A percentile compares a stretch with the other conserved stretches of the same genome.
These are phyloP conservation scores for Hirundichthys speculiger DNA, from an alignment of 2,113 vertebrate genomes.

Conservation along the genomic window DNA sequence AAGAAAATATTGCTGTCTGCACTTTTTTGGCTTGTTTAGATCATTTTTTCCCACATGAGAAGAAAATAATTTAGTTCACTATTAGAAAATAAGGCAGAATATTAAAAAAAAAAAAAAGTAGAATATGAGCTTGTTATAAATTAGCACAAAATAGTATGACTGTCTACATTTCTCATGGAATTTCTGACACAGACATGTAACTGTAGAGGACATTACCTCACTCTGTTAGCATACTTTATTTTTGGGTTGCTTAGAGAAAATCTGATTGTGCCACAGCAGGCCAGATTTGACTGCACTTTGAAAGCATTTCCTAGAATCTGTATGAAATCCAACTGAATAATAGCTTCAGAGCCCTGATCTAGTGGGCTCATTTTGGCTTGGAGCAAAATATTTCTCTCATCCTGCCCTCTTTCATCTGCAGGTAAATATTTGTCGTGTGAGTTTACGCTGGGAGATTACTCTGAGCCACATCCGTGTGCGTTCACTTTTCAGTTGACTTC, in stretches of 20 bases:
- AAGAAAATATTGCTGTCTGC: too few relatives aligned
- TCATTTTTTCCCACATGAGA: background rate
- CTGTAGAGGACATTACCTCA: background rate
- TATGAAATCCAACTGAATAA: conserved; percentile 14
- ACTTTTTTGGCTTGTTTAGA: background rate
- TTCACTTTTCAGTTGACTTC: conserved; percentile 45
- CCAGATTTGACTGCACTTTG: conserved; percentile 13
- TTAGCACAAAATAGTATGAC: too few relatives aligned
- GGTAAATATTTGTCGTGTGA: conserved; percentile 50
- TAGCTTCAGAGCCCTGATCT: conserved; percentile 33
- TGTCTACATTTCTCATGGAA: background rate
- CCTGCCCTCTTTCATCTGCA: conserved; percentile 47
- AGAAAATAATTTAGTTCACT: background rate
- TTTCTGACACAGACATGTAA: conserved; percentile 13
- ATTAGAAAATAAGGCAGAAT: too few relatives aligned
- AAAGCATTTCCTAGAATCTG: conserved; percentile 36
- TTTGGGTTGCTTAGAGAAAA: conserved; percentile 19
- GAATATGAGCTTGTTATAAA: background rate
- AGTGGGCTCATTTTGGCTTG: conserved; percentile 13
- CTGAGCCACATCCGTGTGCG: conserved; percentile 33
- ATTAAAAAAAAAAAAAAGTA: too few relatives aligned
- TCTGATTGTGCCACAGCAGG: background rate
- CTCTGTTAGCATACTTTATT: background rate
- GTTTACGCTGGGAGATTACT: conserved; percentile 44
- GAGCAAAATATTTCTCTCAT: conserved; percentile 25